Conservation (phyloP, 2,113 vertebrate species). For the Petaurus breviceps region DNA sequence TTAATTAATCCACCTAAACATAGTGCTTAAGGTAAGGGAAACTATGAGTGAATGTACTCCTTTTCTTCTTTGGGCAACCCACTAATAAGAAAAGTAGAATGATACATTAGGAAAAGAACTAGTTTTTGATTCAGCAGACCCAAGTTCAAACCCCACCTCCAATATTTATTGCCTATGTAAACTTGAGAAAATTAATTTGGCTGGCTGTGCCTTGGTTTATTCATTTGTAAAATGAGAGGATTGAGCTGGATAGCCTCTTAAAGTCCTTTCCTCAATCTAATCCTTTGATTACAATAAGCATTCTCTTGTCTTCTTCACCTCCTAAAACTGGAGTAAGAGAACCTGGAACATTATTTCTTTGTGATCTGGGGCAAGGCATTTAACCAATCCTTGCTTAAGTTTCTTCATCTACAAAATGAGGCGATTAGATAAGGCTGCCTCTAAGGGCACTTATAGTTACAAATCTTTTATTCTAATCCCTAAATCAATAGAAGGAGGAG, state of each 20-base stretch:
- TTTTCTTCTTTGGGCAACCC: neutral
- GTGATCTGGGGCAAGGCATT: neutral
- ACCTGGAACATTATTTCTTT: neutral
- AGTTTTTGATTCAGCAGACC: neutral
- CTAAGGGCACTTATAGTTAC: too few species aligned
- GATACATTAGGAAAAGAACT: neutral
- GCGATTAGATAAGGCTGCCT: too few species aligned
- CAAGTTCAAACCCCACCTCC: neutral
- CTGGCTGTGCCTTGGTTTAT: neutral
- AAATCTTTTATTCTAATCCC: too few species aligned
- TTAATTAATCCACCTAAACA: neutral
- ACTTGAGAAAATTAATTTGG: neutral
- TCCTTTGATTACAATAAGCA: neutral
- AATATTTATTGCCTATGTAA: neutral
- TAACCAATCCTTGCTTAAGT: neutral
- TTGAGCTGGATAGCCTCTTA: neutral
- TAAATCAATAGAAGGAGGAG: too few species aligned
- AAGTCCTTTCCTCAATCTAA: neutral
- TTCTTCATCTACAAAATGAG: neutral
- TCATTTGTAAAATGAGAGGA: neutral
- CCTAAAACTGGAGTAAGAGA: neutral
- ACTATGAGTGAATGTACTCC: neutral
- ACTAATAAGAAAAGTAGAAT: neutral
- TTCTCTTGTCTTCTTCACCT: neutral
- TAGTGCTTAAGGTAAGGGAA: neutral